Evolutionary conservation across 2,888 invertebrate genomes (phyloP).

Genomic region (Ecliptopera silaceata): DNA sequence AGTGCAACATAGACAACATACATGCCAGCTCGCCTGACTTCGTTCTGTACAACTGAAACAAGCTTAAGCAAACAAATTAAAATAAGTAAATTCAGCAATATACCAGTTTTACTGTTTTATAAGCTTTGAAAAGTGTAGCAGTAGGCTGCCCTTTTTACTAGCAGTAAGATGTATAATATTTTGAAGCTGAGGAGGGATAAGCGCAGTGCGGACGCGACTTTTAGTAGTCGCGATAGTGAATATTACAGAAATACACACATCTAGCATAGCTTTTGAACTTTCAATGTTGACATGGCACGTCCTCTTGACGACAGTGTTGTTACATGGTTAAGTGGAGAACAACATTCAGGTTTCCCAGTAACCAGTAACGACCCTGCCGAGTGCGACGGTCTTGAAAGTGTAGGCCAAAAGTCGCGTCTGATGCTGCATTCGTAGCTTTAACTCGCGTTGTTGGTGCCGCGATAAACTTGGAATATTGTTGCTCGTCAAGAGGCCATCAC

Average conservation of each 20-base stretch:
- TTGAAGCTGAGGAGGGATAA: not conserved
- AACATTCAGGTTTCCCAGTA: no score
- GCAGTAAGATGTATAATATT: not conserved
- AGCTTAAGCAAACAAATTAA: not conserved
- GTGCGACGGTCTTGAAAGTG: not conserved
- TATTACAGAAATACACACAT: no score
- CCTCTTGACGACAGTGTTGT: no score
- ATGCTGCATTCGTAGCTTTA: not conserved
- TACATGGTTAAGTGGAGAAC: no score
- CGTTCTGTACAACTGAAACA: not conserved
- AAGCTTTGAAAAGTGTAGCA: slow-evolving; percentile 3
- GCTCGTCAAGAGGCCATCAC: slow-evolving; percentile 6
- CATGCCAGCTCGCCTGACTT: no score
- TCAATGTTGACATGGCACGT: no score
- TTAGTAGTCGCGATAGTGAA: no score
- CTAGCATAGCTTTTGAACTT: no score
- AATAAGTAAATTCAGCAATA: slow-evolving; percentile 9
- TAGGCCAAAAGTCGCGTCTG: not conserved
- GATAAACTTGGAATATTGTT: not conserved
- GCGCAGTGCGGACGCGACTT: not conserved
- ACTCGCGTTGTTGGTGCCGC: not conserved
- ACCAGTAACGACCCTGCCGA: no score
- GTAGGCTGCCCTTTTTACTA: no score
- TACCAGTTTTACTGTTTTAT: slow-evolving; percentile 12
- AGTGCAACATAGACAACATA: no score